Evolutionary conservation across 2,113 vertebrate genomes (phyloP), one percentile per base, ranked within the genome.

Genomic region (Agelaius phoeniceus): DNA sequence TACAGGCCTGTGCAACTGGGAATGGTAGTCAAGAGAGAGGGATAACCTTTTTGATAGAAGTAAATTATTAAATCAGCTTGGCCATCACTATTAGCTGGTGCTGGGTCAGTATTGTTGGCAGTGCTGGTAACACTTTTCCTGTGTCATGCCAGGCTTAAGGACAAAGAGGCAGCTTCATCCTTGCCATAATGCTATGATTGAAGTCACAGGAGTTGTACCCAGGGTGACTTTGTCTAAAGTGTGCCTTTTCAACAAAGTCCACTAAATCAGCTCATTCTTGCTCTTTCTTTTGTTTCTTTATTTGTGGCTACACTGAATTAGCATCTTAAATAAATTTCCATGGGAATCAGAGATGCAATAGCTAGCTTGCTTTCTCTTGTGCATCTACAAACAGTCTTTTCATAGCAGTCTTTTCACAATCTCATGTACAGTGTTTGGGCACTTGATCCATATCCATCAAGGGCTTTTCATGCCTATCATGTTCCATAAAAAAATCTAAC

Each of bases 281-380:
- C 90, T 85, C 33, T 94, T 54, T 87, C 52, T 86, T 96, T 96
- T 94, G 52, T 92, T 85, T 95, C 89, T 91, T 75, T 93, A 58
- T 87, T 96, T 94, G 73, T 90, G 88, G n/a, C 73, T 89, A 57
- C 58, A 84, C 57, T 87, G 85, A 93, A 96, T 97, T 97, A 95
- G 83, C 90, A 94, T 96, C 54, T 90, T 96, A 84, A 96, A 94
- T 92, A 89, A 90, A 95, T 96, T 93, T 75, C 92, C 93, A 93
- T 94, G 94, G 88, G 85, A 96, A 94, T 90, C 68, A 43, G 83
- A 93, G 73, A 84, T 75, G 92, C 52, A 92, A 87, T 89, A 79
- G 92, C 83, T 89, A 94, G 65, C 82, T 86, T 93, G 94, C 68
- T 79, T 94, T 93, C 72, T 92, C 80, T 90, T 92, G 65, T 75